These are phyloP conservation scores for Hydrotaea diabolus DNA, from an alignment of 2,888 invertebrate genomes.

Conservation along the genomic window DNA sequence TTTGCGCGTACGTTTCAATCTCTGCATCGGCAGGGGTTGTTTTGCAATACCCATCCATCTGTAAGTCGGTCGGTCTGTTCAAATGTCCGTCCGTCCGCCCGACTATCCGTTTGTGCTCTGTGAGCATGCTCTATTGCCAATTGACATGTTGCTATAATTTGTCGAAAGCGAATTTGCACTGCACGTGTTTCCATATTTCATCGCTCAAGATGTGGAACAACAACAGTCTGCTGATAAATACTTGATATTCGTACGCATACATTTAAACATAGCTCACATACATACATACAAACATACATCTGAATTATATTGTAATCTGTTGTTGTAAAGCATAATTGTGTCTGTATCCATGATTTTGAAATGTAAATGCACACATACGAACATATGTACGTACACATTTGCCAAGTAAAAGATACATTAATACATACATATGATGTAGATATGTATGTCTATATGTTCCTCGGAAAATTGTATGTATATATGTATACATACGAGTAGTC, in stretches of 20 bases:
- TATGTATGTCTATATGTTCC: too few species aligned
- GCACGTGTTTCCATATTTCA: constrained; percentile 60
- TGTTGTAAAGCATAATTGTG: constrained; percentile 46
- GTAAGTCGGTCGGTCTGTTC: not conserved
- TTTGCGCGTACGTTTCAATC: constrained; percentile 36
- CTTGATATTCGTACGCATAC: constrained; percentile 25
- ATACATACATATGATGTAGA: too few species aligned
- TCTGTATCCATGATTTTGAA: constrained; percentile 47
- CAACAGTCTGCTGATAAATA: constrained; percentile 56
- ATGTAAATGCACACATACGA: constrained; percentile 2
- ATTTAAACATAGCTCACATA: not conserved
- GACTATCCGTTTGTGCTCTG: constrained; percentile 14
- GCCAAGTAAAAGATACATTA: too few species aligned
- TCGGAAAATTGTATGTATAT: not conserved
- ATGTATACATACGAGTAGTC: not conserved
- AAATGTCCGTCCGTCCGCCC: not conserved
- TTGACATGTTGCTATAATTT: constrained; percentile 56
- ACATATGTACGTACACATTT: constrained; percentile 16
- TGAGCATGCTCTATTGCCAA: constrained; percentile 47
- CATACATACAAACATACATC: not conserved
- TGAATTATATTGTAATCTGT: constrained; percentile 16
- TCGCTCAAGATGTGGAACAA: constrained; percentile 48
- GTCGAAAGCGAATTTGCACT: constrained; percentile 35
- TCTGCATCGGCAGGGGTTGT: constrained; percentile 44
- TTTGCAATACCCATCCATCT: not conserved